Percentiles rank a stretch among this genome's conserved stretches.
These are phyloP conservation scores for Mus minutoides DNA, from an alignment of 2,797 vertebrate species.

Conservation along the genomic window DNA sequence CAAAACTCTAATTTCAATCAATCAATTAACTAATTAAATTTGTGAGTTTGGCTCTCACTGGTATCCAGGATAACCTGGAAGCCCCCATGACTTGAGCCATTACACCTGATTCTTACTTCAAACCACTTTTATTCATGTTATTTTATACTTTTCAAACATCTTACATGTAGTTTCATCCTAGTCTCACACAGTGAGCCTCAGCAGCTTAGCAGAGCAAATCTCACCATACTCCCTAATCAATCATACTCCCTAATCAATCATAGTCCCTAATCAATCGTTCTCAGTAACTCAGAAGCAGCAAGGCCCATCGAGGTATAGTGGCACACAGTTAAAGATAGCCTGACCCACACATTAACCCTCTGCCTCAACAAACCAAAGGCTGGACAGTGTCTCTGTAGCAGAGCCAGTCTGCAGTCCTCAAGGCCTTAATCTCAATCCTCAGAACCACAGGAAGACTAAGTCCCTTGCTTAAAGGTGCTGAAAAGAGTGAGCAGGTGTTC, in stretches of 20 bases:
- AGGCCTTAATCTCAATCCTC: not conserved
- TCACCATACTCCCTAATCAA: not conserved
- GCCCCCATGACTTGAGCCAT: not conserved
- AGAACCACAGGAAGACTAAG: not conserved
- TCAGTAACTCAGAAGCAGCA: not conserved
- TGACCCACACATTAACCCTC: not conserved
- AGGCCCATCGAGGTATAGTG: not conserved
- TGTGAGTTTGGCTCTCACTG: not conserved
- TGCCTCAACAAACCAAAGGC: not conserved
- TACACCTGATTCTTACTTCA: not conserved
- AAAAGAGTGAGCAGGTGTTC: not conserved
- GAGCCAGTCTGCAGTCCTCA: not conserved
- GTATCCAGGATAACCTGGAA: not conserved
- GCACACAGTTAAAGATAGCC: not conserved
- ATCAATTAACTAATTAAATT: not conserved
- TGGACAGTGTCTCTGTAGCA: not conserved
- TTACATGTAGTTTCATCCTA: not conserved
- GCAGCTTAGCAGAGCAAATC: not conserved
- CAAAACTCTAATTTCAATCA: slow-evolving; percentile 52
- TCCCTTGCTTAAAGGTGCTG: not conserved
- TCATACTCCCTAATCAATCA: not conserved
- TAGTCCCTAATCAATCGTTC: not conserved
- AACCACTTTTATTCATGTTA: not conserved
- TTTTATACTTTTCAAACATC: not conserved
- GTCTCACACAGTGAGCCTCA: not conserved